Percentiles rank a stretch among this genome's conserved stretches.
Evolutionary conservation across 2,888 invertebrate species (phyloP).

Genomic region (Ormyrus pomaceus): DNA sequence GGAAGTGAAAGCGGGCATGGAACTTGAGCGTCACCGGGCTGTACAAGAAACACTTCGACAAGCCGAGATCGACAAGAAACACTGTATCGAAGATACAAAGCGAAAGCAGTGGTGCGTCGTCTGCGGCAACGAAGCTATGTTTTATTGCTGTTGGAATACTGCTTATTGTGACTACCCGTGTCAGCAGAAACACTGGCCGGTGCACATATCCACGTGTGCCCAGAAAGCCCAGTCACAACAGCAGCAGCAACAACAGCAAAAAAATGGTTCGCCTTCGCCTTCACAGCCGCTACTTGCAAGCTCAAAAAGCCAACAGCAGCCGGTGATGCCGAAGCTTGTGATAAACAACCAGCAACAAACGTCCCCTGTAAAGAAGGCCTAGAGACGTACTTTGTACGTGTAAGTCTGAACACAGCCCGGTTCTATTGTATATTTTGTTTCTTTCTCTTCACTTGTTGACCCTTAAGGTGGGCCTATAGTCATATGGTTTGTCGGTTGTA

Average conservation of each 20-base stretch:
- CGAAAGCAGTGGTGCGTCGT: slow-evolving; percentile 94
- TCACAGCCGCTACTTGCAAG: slow-evolving; percentile 26
- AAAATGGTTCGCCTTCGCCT: background rate
- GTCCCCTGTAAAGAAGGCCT: slow-evolving; percentile 47
- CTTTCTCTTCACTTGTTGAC: background rate
- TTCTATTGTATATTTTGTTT: slow-evolving; percentile 36
- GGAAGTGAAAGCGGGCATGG: slow-evolving; percentile 84
- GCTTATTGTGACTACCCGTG: slow-evolving; percentile 94
- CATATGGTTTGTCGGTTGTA: background rate
- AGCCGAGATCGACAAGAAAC: slow-evolving; percentile 83
- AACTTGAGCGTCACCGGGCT: slow-evolving; percentile 82
- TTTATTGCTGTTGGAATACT: slow-evolving; percentile 98
- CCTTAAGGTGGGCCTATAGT: slow-evolving; percentile 28
- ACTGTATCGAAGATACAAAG: slow-evolving; percentile 88
- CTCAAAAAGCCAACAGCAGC: slow-evolving; percentile 56
- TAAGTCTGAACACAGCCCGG: slow-evolving; percentile 26
- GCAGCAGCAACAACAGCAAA: slow-evolving; percentile 18
- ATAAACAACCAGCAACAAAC: slow-evolving; percentile 56
- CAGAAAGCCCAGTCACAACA: slow-evolving; percentile 68
- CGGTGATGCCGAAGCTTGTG: slow-evolving; percentile 67
- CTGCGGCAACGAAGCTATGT: slow-evolving; percentile 91
- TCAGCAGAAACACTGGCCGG: slow-evolving; percentile 90
- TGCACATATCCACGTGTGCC: slow-evolving; percentile 82
- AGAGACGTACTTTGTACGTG: slow-evolving; percentile 38
- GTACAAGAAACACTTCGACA: slow-evolving; percentile 82